Conservation (phyloP, 2,113 vertebrate species). For the Triplophysa tibetana region DNA sequence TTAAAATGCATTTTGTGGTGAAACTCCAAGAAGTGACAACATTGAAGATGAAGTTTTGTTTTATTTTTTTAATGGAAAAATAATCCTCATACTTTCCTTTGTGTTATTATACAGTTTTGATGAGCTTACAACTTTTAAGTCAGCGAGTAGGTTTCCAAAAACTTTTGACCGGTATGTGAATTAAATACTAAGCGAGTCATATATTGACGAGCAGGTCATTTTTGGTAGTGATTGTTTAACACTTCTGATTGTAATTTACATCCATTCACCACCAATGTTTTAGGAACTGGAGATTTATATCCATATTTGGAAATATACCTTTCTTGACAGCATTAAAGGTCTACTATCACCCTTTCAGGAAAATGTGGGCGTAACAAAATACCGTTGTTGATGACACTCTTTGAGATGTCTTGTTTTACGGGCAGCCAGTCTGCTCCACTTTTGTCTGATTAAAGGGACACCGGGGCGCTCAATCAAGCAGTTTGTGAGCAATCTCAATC, state of each 20-base stretch:
- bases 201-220: slow-evolving; percentile 17
- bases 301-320: too few relatives aligned
- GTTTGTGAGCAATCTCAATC: slow-evolving; percentile 44
- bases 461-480: slow-evolving; percentile 43
- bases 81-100: too few relatives aligned
- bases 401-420: neutral
- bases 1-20: too few relatives aligned
- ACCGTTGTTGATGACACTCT: neutral
- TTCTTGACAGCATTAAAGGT: too few relatives aligned
- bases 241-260: neutral
- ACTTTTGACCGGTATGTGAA: neutral
- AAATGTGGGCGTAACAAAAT: neutral
- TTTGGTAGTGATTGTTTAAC: slow-evolving; percentile 27
- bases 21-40: too few relatives aligned
- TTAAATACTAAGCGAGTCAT: neutral
- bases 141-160: too few relatives aligned
- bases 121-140: too few relatives aligned
- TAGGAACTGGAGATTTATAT: too few relatives aligned
- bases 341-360: too few relatives aligned
- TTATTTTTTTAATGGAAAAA: too few relatives aligned
- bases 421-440: slow-evolving; percentile 23
- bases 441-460: slow-evolving; percentile 32
- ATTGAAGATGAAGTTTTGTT: too few relatives aligned
- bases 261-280: neutral
- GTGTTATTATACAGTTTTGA: too few relatives aligned